Conservation (phyloP, 1,140 invertebrate genomes). For the Stratiolaelaps scimitus region DNA sequence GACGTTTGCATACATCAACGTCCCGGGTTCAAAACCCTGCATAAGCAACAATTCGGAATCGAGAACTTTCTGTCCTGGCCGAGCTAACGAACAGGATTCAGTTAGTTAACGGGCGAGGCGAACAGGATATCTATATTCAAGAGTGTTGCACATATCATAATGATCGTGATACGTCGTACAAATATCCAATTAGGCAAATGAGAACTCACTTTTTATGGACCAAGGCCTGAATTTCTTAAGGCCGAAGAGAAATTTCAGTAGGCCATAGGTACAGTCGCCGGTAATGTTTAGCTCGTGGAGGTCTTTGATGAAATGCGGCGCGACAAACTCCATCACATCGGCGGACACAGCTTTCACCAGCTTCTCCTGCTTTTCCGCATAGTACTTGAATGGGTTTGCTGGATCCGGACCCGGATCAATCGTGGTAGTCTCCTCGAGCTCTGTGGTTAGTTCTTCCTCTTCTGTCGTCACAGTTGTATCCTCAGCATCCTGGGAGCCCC, state of each 20-base stretch:
- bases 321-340: constrained; percentile 23
- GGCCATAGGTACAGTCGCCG: constrained; percentile 22
- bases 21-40: too few relatives aligned
- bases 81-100: too few relatives aligned
- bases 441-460: background rate
- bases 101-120: too few relatives aligned
- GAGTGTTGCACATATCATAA: too few relatives aligned
- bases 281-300: constrained; percentile 21
- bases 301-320: constrained; percentile 7
- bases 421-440: constrained; percentile 3
- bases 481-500: too few relatives aligned
- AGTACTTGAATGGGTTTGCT: constrained; percentile 26
- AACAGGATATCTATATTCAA: too few relatives aligned
- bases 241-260: constrained; percentile 15
- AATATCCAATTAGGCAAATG: too few relatives aligned
- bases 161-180: too few relatives aligned
- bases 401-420: constrained; percentile 14
- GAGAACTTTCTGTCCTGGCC: too few relatives aligned
- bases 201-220: constrained; percentile 16
- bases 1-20: too few relatives aligned
- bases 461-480: too few relatives aligned
- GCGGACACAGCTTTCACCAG: constrained; percentile 4
- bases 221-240: constrained; percentile 25
- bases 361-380: constrained; percentile 12
- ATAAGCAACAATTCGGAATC: too few relatives aligned